Conservation (phyloP, 2,888 invertebrate species). For the Timema podura region DNA sequence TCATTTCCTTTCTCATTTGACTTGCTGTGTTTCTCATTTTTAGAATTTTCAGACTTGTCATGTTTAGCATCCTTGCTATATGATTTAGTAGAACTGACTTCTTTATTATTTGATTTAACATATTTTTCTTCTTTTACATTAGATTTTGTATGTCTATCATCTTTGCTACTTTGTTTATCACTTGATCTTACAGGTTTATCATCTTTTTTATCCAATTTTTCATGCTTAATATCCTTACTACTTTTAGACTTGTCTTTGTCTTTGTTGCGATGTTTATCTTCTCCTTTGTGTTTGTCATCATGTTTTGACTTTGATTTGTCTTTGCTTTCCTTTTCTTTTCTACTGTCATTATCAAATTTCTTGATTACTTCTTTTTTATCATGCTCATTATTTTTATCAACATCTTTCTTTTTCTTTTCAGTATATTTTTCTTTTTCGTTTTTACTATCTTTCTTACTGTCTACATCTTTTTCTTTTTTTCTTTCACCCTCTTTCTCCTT, state of each 20-base stretch:
- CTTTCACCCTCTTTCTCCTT: constrained; percentile 35
- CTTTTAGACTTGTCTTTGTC: constrained; percentile 33
- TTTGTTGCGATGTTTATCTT: constrained; percentile 23
- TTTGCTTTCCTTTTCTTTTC: constrained; percentile 51
- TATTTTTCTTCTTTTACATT: too few relatives aligned
- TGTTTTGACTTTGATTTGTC: constrained; percentile 48
- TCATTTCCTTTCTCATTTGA: constrained; percentile 11
- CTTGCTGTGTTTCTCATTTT: constrained; percentile 30
- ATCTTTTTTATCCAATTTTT: too few relatives aligned
- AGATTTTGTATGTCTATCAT: too few relatives aligned
- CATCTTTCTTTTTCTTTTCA: constrained; percentile 41
- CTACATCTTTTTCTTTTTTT: constrained; percentile 29
- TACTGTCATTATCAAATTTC: constrained; percentile 35
- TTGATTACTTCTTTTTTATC: constrained; percentile 25
- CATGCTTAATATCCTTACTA: constrained; percentile 11
- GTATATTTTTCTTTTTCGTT: constrained; percentile 28
- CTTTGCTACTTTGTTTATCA: too few relatives aligned
- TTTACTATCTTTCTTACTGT: constrained; percentile 27
- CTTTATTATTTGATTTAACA: too few relatives aligned
- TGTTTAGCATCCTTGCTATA: too few relatives aligned
- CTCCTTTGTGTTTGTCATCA: constrained; percentile 36
- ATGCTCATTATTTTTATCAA: constrained; percentile 36
- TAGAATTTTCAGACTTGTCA: constrained; percentile 30
- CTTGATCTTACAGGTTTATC: too few relatives aligned
- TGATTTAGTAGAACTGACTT: too few relatives aligned